Base-by-base conservation (phyloP, 2,888 invertebrate species). In the Cheiracanthium punctorium region DNA sequence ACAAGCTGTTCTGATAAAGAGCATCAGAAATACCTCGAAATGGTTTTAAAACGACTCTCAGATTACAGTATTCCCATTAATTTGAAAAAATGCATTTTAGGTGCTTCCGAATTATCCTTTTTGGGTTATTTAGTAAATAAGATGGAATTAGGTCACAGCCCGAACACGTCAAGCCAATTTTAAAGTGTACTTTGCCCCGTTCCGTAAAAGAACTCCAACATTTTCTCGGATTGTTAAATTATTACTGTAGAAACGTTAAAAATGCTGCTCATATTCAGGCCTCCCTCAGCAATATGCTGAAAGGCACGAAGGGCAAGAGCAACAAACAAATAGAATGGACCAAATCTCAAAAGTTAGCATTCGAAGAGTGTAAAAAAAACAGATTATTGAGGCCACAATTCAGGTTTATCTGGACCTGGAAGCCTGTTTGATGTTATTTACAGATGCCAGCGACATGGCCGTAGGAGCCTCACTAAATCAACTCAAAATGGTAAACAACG, bases 401-500 rank as follows among this genome's bases (percentile, higher is more conserved):
- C 33, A 88, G 12, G 0, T n/a, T 37, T 41, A 88, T 64, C 80
- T 77, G 12, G 7, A 37, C 17, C 14, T 69, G 10, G 52, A 58
- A 30, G 71, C 71, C 17, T 24, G 43, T 0, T 71, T n/a, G 12
- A 7, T 52, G 1, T 20, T 81, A 12, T 24, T 33, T 12, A 64
- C 28, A 1, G 73, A 67, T 41, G 72, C 73, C 1, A 64, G 41
- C 5, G 58, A 72, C 29, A 24, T 10, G 28, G 41, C 0, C 29
- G 52, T 1, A 32, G 30, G 90, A 88, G 0, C 89, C 88, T 2
- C 75, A 90, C 14, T 88, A 1, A 58, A 91, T 14, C 90, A 90
- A 72, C 58, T 4, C 65, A 71, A 0, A 75, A 70, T 7, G 69
- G 10, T 0, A 90, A 90, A 90, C 32, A 80, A 67, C 80, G 37